Evolutionary conservation across 2,797 vertebrate genomes (phyloP), one percentile per base, ranked within the genome.

Genomic region (Cheirogaleus major): DNA sequence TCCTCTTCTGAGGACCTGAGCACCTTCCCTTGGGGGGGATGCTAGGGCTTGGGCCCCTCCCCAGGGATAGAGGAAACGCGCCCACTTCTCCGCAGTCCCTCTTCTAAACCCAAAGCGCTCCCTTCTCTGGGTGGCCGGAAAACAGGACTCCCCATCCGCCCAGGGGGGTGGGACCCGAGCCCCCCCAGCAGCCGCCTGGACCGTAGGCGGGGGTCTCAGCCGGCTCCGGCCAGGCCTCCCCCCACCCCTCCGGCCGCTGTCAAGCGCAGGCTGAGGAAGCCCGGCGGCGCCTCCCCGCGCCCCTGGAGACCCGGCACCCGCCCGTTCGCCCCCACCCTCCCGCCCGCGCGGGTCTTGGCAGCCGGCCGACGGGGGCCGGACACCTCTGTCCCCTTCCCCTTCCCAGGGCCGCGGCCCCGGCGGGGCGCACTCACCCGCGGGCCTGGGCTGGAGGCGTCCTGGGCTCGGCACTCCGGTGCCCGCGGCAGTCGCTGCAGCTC

Each of bases 401-500:
- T 35, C 43, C 50, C 94, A 8, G 88, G 75, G 76, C 93, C 65
- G 75, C 78, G 7, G 50, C 85, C 43, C 61, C 15, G 78, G 84
- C 15, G 27, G 48, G 23, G 90, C 78, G 59, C 41, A 98, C 97
- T 97, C 97, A 97, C 97, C 96, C 94, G 67, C 87, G 63, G 92
- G 97, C 95, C 97, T 69, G 95, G 94, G 82, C 95, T 50, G 78
- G 91, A 91, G 95, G 96, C 79, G 94, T 88, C 78, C 80, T 95
- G 93, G 95, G 95, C 91, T 96, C 55, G 45, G 95, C 90, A 7
- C 92, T 96, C 96, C 67, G 89, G 86, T 79, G 94, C 91, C 97
- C 93, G 87, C 94, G 82, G 97, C 97, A 7, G 97, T 95, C 76
- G 95, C 97, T 81, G 97, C 97, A 96, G 97, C 96, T 97, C 97